Conservation (phyloP, 2,797 vertebrate genomes). For the Darevskia nairensis region DNA sequence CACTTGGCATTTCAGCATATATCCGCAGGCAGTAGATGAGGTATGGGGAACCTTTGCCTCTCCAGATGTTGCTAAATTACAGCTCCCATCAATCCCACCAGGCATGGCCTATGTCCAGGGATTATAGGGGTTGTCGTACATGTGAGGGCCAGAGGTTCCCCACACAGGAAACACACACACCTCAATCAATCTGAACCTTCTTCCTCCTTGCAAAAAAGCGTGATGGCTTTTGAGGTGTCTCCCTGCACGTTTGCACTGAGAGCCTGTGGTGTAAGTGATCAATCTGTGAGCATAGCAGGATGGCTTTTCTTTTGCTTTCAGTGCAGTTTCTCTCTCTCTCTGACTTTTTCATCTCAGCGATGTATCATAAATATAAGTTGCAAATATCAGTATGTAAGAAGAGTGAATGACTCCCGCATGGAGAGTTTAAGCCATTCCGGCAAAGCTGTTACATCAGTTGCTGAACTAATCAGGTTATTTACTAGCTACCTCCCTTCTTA, state of each 20-base stretch:
- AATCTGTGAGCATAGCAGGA: background rate
- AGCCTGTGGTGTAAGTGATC: background rate
- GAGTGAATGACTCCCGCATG: constrained; percentile 17
- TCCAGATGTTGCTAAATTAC: too few relatives aligned
- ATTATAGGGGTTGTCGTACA: too few relatives aligned
- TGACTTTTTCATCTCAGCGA: constrained; percentile 28
- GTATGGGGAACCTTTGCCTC: too few relatives aligned
- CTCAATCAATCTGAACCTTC: background rate
- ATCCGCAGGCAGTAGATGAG: background rate
- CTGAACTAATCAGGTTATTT: constrained; percentile 35
- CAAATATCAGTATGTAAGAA: constrained; percentile 21
- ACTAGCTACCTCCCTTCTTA: constrained; percentile 42
- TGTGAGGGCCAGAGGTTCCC: too few relatives aligned
- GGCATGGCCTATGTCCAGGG: too few relatives aligned
- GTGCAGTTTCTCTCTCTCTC: background rate
- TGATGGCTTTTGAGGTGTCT: background rate
- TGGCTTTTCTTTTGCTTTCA: constrained; percentile 17
- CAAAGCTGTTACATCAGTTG: constrained; percentile 21
- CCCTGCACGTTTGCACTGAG: background rate
- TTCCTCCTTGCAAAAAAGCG: background rate
- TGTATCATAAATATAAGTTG: constrained; percentile 17
- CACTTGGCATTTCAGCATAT: background rate
- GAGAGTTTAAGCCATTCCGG: constrained; percentile 9
- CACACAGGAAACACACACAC: background rate
- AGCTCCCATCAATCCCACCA: too few relatives aligned